These are phyloP conservation scores for Agrypnia vestita DNA, from an alignment of 1,140 invertebrate species.

Conservation along the genomic window DNA sequence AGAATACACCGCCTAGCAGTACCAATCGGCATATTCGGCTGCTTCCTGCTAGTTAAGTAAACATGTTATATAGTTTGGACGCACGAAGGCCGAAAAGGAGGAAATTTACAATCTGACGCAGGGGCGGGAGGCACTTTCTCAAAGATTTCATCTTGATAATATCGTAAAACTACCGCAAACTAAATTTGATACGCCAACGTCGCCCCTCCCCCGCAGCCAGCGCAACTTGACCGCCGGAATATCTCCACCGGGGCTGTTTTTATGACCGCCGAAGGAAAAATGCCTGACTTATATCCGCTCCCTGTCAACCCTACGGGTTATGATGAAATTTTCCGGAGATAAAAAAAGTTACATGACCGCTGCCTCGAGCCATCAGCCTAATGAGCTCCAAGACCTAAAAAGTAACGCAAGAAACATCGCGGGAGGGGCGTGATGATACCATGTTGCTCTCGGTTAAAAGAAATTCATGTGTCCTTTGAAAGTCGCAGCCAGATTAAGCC, in stretches of 20 bases:
- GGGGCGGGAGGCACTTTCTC: not conserved
- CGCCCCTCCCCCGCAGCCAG: not conserved
- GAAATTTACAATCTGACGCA: too few species aligned
- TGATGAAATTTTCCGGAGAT: constrained; percentile 47
- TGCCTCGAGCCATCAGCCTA: constrained; percentile 51
- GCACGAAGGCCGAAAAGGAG: too few species aligned
- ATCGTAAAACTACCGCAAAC: constrained; percentile 34
- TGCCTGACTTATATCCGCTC: constrained; percentile 33
- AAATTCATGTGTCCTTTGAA: constrained; percentile 33
- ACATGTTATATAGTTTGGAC: too few species aligned
- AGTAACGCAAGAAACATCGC: constrained; percentile 17
- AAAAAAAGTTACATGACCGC: constrained; percentile 51
- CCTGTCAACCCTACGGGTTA: constrained; percentile 44
- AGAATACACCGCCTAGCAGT: too few species aligned
- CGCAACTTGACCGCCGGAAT: constrained; percentile 2
- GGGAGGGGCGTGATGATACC: not conserved
- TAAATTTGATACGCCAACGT: constrained; percentile 31
- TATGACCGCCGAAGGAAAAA: constrained; percentile 21
- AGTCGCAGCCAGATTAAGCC: constrained; percentile 34
- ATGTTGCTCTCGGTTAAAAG: constrained; percentile 19
- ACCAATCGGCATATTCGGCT: too few species aligned
- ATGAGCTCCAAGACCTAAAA: constrained; percentile 47
- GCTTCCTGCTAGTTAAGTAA: too few species aligned
- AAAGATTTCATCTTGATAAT: constrained; percentile 37
- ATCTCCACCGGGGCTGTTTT: constrained; percentile 2